phyloP scores from a whole-genome alignment of 53 echinoderm and acorn worm species.

The Arbacia lixula region DNA sequence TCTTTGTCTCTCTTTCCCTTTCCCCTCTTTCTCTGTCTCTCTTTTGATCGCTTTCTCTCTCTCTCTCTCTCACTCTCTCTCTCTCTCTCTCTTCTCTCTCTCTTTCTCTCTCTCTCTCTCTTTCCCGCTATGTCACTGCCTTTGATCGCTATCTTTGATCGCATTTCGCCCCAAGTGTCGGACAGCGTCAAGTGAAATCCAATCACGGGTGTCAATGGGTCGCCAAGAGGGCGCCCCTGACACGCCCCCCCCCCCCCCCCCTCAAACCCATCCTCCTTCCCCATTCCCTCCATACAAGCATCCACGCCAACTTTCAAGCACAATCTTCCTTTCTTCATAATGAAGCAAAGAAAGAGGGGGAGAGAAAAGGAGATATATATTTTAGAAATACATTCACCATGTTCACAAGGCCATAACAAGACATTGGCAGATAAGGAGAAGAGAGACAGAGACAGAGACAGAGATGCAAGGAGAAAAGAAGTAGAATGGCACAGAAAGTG shows the following conservation, averaged over 20 bases:
- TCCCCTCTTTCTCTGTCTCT: neutral
- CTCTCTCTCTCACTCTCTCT: neutral
- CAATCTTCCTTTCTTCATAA: too few relatives aligned
- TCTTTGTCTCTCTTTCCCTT: too few relatives aligned
- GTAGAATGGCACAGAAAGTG: neutral
- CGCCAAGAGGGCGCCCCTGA: too few relatives aligned
- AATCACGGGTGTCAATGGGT: too few relatives aligned
- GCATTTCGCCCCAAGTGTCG: neutral
- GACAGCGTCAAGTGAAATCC: neutral
- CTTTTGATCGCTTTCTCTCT: neutral
- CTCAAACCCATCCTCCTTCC: too few relatives aligned
- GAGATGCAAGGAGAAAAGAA: neutral
- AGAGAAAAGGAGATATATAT: slow-evolving; percentile 22
- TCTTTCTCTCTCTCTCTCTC: neutral
- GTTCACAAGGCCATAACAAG: neutral
- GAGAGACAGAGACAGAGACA: neutral
- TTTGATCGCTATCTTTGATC: neutral
- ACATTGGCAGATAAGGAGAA: neutral
- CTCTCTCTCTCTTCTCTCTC: neutral
- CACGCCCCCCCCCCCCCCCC: too few relatives aligned
- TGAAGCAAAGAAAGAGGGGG: slow-evolving; percentile 41
- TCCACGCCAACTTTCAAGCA: too few relatives aligned
- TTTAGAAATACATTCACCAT: slow-evolving; percentile 32
- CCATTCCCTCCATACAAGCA: too few relatives aligned
- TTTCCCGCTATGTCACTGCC: neutral